Evolutionary conservation across 1,140 invertebrate genomes (phyloP), one percentile per base, ranked within the genome.

Genomic region (Drosophila sechellia): DNA sequence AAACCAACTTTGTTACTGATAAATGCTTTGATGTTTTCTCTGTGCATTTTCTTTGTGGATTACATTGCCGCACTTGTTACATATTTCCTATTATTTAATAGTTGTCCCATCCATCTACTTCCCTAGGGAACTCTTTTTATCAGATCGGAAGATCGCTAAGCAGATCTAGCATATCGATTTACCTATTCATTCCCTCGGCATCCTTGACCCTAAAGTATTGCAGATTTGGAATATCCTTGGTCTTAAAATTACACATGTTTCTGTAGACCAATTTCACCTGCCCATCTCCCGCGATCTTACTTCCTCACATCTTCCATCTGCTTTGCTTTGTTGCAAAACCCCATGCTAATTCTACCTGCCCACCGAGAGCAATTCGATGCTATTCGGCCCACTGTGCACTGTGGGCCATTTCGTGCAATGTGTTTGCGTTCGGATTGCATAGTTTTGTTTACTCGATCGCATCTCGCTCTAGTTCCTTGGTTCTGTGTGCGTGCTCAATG

Each of bases 401-500:
- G 72, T 89, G 76, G 65, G 71, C 72, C 72, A 83, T 83, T 79
- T 61, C 80, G 74, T 80, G 61, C 64, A 64, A 64, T 40, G 69
- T 69, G 81, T 53, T 57, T 61, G 78, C 70, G 57, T 81, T 81
- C 75, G 66, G 69, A 65, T 81, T 78, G 83, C 84, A 81, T 81
- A 77, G 63, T 69, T 64, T 87, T 89, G 84, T 87, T 89, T 87
- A 71, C 66, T 83, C 39, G 35, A 77, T 35, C 64, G 49, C 49
- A 52, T 60, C 59, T 40, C 70, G 55, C 79, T 75, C 71, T 69
- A 52, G 40, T 64, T 81, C 48, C 75, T 57, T 58, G 66, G 61
- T 63, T 68, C 69, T 83, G 84, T 89, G 75, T 87, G 84, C 79
- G 84, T 87, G 84, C 79, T 79, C 83, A 87, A 70, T 87, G 83